Evolutionary conservation across 1,140 invertebrate genomes (phyloP).

Genomic region (Chironomus striatipennis): DNA sequence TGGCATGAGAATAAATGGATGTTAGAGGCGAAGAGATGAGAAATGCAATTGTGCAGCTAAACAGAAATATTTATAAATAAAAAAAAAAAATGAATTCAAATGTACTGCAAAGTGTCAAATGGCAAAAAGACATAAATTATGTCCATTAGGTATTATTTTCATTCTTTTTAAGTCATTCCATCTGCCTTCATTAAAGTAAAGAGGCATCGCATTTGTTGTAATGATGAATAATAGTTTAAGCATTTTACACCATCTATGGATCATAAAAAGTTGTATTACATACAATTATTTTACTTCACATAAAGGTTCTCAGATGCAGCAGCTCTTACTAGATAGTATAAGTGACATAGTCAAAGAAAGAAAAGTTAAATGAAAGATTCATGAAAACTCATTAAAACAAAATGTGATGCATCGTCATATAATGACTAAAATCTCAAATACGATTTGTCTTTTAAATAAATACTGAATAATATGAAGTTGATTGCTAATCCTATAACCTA

Average conservation of each 20-base stretch:
- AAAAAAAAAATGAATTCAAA: constrained; percentile 9
- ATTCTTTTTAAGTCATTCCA: background rate
- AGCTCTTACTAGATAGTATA: too few relatives aligned
- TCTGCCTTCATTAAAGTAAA: constrained; percentile 13
- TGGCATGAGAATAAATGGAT: background rate
- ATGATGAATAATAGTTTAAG: background rate
- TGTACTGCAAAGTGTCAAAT: constrained; percentile 12
- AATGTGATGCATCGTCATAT: background rate
- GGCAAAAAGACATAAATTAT: constrained; percentile 8
- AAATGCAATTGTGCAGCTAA: background rate
- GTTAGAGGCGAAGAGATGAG: too few relatives aligned
- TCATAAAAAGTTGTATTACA: background rate
- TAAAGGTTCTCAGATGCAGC: too few relatives aligned
- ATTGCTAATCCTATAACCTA: too few relatives aligned
- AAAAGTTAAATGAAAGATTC: too few relatives aligned
- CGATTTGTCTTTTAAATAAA: too few relatives aligned
- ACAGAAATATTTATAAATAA: background rate
- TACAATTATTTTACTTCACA: too few relatives aligned
- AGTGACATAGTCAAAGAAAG: too few relatives aligned
- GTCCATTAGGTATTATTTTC: background rate
- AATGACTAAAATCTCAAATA: too few relatives aligned
- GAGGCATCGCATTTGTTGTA: constrained; percentile 5
- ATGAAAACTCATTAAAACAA: background rate
- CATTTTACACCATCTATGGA: constrained; percentile 7
- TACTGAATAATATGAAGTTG: too few relatives aligned